Percentiles rank a stretch among this genome's conserved stretches.
These are phyloP conservation scores for Acromyrmex echinatior DNA, from an alignment of 1,140 invertebrate genomes.

Conservation along the genomic window DNA sequence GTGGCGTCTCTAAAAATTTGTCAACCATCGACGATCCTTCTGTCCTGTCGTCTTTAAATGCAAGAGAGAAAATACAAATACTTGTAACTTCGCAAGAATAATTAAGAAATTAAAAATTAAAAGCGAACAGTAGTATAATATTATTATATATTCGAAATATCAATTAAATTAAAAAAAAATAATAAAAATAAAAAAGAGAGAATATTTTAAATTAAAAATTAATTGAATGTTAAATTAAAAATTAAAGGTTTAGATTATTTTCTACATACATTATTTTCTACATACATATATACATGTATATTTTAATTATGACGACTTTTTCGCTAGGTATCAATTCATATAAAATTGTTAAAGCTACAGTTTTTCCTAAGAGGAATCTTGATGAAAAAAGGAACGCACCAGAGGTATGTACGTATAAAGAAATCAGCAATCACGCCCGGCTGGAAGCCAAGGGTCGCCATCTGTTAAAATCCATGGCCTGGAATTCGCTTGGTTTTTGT, in stretches of 20 bases:
- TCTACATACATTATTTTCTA: neutral
- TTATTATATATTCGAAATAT: neutral
- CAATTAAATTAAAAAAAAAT: neutral
- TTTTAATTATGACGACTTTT: slow-evolving; percentile 6
- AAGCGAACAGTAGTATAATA: neutral
- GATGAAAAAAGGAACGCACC: slow-evolving; percentile 49
- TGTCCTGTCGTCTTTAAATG: neutral
- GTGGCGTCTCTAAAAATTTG: slow-evolving; percentile 49
- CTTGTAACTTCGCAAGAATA: neutral
- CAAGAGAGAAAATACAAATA: neutral
- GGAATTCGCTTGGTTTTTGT: slow-evolving; percentile 60
- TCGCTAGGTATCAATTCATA: neutral
- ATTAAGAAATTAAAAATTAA: neutral
- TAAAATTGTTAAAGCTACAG: neutral
- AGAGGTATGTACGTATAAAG: slow-evolving; percentile 15
- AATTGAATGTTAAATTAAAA: slow-evolving; percentile 1
- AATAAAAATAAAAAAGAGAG: neutral
- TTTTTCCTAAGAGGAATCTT: slow-evolving; percentile 41
- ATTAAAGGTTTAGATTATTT: neutral
- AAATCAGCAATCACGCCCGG: slow-evolving; percentile 54
- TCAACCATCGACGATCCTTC: neutral
- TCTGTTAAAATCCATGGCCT: slow-evolving; percentile 63
- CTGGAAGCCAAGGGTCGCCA: slow-evolving; percentile 56
- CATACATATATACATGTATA: no score
- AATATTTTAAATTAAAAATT: slow-evolving; percentile 15